Percentiles rank a stretch among this genome's conserved stretches.
Evolutionary conservation across 2,113 vertebrate species (phyloP).

Genomic region (Syngnathoides biaculeatus): DNA sequence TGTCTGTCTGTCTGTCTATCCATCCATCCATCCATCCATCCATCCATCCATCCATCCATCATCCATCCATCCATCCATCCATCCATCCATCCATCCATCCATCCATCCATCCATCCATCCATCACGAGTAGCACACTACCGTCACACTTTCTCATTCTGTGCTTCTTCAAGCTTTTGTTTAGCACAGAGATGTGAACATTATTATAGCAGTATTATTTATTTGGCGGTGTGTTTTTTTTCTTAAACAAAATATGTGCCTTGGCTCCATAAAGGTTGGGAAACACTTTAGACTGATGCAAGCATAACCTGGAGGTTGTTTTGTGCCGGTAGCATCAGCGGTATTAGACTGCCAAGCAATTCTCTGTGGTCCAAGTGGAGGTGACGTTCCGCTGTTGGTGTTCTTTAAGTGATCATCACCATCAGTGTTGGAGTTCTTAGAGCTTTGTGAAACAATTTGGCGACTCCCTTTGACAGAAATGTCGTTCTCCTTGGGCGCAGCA

Average conservation of each 20-base stretch:
- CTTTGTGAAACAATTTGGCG: background rate
- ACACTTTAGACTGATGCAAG: background rate
- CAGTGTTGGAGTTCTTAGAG: conserved; percentile 7
- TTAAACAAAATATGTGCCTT: background rate
- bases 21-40: too few species aligned
- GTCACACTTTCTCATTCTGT: too few species aligned
- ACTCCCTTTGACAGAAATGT: conserved; percentile 7
- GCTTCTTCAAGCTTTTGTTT: too few species aligned
- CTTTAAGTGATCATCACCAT: conserved; percentile 14
- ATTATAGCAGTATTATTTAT: background rate
- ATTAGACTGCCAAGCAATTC: conserved; percentile 6
- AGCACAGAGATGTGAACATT: too few species aligned
- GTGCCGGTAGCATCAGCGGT: background rate
- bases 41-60: too few species aligned
- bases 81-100: too few species aligned
- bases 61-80: too few species aligned
- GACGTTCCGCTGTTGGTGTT: conserved; percentile 21
- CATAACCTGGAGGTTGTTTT: conserved; percentile 47
- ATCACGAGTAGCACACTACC: too few species aligned
- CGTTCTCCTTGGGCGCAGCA: conserved; percentile 50
- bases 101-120: too few species aligned
- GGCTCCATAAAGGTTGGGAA: background rate
- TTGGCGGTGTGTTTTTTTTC: background rate
- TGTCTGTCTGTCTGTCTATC: too few species aligned
- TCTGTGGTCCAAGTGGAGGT: conserved; percentile 9